Percentiles rank a stretch among this genome's conserved stretches.
These are phyloP conservation scores for Andrena haemorrhoa DNA, from an alignment of 2,888 invertebrate species.

Conservation along the genomic window DNA sequence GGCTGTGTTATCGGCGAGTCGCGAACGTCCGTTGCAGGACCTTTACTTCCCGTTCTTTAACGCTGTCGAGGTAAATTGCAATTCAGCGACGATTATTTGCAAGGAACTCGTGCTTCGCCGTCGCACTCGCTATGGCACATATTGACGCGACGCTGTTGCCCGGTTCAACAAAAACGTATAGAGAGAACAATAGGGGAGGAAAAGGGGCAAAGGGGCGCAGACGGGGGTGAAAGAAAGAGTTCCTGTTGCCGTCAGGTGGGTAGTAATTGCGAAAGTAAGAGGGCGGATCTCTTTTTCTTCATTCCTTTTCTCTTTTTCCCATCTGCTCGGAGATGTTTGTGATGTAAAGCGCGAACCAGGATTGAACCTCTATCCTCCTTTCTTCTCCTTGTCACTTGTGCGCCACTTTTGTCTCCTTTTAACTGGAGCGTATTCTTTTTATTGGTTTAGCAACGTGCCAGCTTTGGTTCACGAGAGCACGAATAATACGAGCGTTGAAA, in stretches of 20 bases:
- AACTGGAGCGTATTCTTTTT: background rate
- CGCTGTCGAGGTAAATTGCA: slow-evolving; percentile 47
- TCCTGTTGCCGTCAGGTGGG: slow-evolving; percentile 45
- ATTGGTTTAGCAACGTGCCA: background rate
- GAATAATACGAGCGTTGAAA: too few relatives aligned
- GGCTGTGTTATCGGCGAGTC: slow-evolving; percentile 23
- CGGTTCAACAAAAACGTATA: slow-evolving; percentile 45
- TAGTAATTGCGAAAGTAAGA: slow-evolving; percentile 60
- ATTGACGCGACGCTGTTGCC: slow-evolving; percentile 50
- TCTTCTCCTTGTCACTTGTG: background rate
- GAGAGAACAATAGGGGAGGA: slow-evolving; percentile 28
- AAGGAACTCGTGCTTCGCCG: slow-evolving; percentile 15
- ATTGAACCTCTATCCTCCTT: slow-evolving; percentile 5
- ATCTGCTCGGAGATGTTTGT: slow-evolving; percentile 22
- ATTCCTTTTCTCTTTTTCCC: background rate
- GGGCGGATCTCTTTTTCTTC: slow-evolving; percentile 33
- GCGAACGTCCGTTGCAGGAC: slow-evolving; percentile 22
- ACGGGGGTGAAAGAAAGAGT: slow-evolving; percentile 23
- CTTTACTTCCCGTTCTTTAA: slow-evolving; percentile 9
- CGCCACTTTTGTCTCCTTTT: background rate
- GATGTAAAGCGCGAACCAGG: slow-evolving; percentile 25
- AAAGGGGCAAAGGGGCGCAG: background rate
- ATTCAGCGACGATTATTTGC: slow-evolving; percentile 52
- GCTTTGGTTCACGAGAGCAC: background rate
- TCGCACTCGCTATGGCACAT: slow-evolving; percentile 36